phyloP scores from a whole-genome alignment of 2,113 vertebrate species.

The Barnardius zonarius region DNA sequence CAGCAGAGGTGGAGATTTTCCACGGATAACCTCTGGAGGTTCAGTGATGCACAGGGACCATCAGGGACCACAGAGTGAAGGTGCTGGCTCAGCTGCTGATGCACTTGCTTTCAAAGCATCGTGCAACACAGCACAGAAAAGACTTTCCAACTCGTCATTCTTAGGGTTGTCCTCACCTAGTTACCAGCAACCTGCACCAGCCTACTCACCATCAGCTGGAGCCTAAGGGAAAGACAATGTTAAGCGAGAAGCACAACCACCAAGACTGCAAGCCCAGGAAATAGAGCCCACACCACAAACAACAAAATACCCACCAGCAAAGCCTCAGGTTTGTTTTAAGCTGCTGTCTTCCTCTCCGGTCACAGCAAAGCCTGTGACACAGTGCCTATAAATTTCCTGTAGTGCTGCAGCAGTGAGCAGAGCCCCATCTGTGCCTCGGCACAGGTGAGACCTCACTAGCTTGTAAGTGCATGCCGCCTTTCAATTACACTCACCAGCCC shows the following conservation, averaged over 20 bases:
- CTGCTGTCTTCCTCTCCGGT: background rate
- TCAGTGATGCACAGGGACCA: background rate
- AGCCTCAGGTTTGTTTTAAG: background rate
- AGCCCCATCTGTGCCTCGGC: constrained; percentile 34
- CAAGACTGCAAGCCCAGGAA: background rate
- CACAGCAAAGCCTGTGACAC: background rate
- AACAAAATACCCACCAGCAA: background rate
- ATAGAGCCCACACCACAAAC: background rate
- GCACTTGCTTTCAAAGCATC: background rate
- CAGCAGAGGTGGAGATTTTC: background rate
- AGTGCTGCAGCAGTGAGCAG: background rate
- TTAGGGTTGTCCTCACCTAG: background rate
- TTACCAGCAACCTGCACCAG: background rate
- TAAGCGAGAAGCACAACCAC: background rate
- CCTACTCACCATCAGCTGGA: background rate
- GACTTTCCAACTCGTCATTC: background rate
- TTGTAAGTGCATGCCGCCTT: constrained; percentile 34
- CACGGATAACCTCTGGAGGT: background rate
- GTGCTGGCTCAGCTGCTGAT: background rate
- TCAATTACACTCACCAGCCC: constrained; percentile 58
- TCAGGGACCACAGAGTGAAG: background rate
- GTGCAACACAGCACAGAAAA: background rate
- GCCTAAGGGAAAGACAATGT: background rate
- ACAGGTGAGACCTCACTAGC: constrained; percentile 55
- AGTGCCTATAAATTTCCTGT: constrained; percentile 11